Evolutionary conservation across 2,113 vertebrate species (phyloP).

Genomic region (Periophthalmodon schlosseri): DNA sequence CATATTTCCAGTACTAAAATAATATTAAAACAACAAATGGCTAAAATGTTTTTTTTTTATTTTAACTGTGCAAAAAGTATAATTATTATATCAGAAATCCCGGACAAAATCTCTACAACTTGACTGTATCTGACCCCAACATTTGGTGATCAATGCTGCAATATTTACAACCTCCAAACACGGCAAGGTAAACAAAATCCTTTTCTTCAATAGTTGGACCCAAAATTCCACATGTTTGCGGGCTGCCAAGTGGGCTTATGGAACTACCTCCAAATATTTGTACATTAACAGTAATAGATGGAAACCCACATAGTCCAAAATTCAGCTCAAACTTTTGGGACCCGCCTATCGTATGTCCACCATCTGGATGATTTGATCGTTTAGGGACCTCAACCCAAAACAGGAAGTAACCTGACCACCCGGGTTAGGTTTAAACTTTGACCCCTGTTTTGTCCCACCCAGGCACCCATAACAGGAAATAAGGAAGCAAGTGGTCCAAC

Average conservation of each 20-base stretch:
- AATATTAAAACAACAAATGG: too few relatives aligned
- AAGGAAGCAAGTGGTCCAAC: constrained; percentile 1
- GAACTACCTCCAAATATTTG: neutral
- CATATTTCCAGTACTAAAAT: too few relatives aligned
- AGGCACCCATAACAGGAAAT: neutral
- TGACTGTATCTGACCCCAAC: neutral
- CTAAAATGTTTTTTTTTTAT: too few relatives aligned
- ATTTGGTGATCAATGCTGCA: neutral
- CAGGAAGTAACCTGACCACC: constrained; percentile 1
- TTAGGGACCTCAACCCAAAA: neutral
- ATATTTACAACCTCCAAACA: neutral
- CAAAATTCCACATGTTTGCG: neutral
- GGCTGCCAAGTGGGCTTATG: neutral
- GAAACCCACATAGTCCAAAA: neutral
- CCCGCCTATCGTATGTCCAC: neutral
- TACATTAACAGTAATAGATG: neutral
- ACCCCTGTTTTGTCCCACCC: neutral
- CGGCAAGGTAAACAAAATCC: neutral
- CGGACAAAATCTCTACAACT: neutral
- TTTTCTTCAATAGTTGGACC: neutral
- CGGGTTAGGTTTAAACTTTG: neutral
- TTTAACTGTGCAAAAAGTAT: neutral
- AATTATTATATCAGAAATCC: neutral
- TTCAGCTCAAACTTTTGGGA: neutral
- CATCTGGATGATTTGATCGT: neutral